These are phyloP conservation scores for Disparrhopalites patrizii DNA, from an alignment of 2,888 invertebrate species.

Conservation along the genomic window DNA sequence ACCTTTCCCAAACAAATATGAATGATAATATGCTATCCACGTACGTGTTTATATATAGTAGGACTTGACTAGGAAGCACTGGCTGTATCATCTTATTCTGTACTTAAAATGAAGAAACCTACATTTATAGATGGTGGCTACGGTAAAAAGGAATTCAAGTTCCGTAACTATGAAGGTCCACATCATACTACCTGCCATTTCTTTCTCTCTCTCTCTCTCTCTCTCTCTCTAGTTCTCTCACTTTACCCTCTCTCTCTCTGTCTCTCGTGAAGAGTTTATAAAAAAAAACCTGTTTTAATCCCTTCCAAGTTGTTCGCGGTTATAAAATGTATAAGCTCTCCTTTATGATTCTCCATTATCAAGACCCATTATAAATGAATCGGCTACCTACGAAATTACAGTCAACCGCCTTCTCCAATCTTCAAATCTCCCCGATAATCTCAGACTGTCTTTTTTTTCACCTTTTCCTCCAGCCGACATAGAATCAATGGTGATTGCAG, in stretches of 20 bases:
- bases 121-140: neutral
- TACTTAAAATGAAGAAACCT: neutral
- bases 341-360: conserved; percentile 22
- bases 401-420: conserved; percentile 23
- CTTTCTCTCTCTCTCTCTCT: neutral
- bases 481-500: too few relatives aligned
- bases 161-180: too few relatives aligned
- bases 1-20: conserved; percentile 10
- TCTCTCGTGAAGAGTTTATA: too few relatives aligned
- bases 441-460: conserved; percentile 2
- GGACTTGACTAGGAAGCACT: too few relatives aligned
- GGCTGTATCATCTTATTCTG: neutral
- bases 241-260: too few relatives aligned
- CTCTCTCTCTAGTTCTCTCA: neutral
- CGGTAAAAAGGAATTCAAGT: too few relatives aligned
- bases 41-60: too few relatives aligned
- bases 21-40: neutral
- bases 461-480: conserved; percentile 5
- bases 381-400: conserved; percentile 17
- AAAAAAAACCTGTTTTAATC: neutral
- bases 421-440: conserved; percentile 18
- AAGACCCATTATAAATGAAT: conserved; percentile 24
- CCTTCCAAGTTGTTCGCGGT: conserved; percentile 24
- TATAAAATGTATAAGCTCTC: conserved; percentile 23
- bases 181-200: neutral